These are phyloP conservation scores for Cybosia mesomella DNA, from an alignment of 2,888 invertebrate species.

Conservation along the genomic window DNA sequence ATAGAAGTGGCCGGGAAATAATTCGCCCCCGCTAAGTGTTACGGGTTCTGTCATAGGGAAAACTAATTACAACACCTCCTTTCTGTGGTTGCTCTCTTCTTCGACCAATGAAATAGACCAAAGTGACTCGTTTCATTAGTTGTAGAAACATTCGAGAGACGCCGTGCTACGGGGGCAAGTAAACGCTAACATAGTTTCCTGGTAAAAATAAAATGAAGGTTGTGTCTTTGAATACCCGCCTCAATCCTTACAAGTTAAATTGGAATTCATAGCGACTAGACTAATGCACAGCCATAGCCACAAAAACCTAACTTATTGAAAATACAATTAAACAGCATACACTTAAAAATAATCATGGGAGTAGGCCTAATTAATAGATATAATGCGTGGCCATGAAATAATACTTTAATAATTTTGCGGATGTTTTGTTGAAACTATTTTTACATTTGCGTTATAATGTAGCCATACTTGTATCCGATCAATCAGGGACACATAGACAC, in stretches of 20 bases:
- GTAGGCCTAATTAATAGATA: background rate
- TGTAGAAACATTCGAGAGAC: too few species aligned
- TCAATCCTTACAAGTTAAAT: background rate
- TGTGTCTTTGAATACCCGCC: background rate
- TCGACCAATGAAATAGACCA: background rate
- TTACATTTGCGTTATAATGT: background rate
- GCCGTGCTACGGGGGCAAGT: too few species aligned
- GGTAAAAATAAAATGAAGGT: background rate
- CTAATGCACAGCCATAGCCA: background rate
- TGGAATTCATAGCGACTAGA: background rate
- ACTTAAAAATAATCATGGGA: background rate
- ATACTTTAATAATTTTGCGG: background rate
- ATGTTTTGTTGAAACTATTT: background rate
- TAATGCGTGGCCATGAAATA: background rate
- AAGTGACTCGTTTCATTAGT: too few species aligned
- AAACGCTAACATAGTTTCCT: background rate
- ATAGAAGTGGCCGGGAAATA: too few species aligned
- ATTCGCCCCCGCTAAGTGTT: too few species aligned
- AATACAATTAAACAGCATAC: background rate
- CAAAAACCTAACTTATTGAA: background rate
- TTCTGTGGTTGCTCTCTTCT: too few species aligned
- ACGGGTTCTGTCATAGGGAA: too few species aligned
- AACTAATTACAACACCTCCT: too few species aligned
- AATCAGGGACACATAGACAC: background rate
- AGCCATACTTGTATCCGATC: too few species aligned